These are phyloP conservation scores for Hydrocynus forskahlii DNA, from an alignment of 2,797 vertebrate genomes.

Conservation along the genomic window DNA sequence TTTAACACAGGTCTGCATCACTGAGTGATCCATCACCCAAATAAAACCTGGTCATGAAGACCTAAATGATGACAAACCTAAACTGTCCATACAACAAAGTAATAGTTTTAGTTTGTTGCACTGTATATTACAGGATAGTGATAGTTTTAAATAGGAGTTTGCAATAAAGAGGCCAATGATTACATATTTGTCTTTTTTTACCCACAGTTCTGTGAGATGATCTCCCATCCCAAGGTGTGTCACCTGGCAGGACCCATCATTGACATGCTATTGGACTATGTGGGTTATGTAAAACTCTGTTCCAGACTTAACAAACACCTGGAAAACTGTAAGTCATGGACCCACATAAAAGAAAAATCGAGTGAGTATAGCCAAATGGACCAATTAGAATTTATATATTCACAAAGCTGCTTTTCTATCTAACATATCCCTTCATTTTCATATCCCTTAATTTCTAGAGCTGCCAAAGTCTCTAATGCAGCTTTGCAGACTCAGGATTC, in stretches of 20 bases:
- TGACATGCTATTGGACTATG: conserved; percentile 86
- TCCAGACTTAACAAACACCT: conserved; percentile 83
- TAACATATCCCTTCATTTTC: not conserved
- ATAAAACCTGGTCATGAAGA: not conserved
- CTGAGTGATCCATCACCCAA: not conserved
- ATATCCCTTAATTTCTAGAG: conserved; percentile 66
- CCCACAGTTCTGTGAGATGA: conserved; percentile 88
- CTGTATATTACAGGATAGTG: too few species aligned
- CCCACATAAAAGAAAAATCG: conserved; percentile 82
- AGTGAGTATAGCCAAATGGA: conserved; percentile 66
- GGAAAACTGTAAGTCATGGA: conserved; percentile 83
- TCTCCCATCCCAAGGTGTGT: conserved; percentile 75
- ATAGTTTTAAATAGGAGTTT: not conserved
- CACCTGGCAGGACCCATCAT: conserved; percentile 83
- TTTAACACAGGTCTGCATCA: too few species aligned
- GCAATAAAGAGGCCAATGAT: not conserved
- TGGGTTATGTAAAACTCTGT: conserved; percentile 84
- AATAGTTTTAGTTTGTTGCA: not conserved
- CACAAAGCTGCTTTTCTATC: not conserved
- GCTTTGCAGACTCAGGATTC: conserved; percentile 84
- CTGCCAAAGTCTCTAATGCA: conserved; percentile 83
- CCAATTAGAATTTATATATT: not conserved
- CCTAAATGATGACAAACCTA: too few species aligned
- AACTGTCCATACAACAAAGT: too few species aligned
- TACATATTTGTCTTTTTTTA: conserved; percentile 37